Evolutionary conservation across 2,113 vertebrate species (phyloP), one percentile per base, ranked within the genome.

Genomic region (Phyllostomus hastatus): DNA sequence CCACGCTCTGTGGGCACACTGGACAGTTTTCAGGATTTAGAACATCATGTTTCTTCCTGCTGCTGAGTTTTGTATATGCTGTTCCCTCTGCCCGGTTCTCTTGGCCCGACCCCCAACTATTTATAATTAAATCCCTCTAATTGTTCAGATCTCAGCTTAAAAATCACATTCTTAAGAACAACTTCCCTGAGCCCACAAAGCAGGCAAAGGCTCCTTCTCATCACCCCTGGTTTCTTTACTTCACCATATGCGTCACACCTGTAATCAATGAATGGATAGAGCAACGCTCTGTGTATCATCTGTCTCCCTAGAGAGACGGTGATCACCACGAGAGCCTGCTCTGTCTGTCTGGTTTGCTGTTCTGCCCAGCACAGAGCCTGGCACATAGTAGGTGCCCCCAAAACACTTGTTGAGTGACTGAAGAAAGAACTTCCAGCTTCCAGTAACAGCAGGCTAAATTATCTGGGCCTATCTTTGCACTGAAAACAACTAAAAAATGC

Each of bases 261-360:
- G 35, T 76, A 70, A 97, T 96, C 73, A 93, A 81, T 85, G 92
- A 75, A 95, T 92, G 67, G 78, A 41, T 86, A 94, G 88, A 96
- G 95, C 86, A 90, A 97, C 78, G 83, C 54, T 92, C 35, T 97
- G 91, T 94, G 96, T 96, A 86, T 85, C 76, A 66, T 97, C 95
- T 95, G 94, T 94, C 96, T 97, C 88, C 31, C 26, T 17, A 80
- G 80, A 64, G 78, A 90, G 92, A 61, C 24, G 3, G 20, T 22
- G 75, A 43, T 54, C 10, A 3, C 75, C 54, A 7, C 4, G 46
- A 50, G 72, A 82, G 35, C 19, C 64, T 0, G 1, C 7, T 87
- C 91, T 83, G 24, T 78, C 76, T 90, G 91, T 54, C 92, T 57
- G 91, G 15, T 24, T 43, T 88, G 22, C 52, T 83, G 31, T 33